Percentiles rank a stretch among this genome's conserved stretches.
Evolutionary conservation across 2,113 vertebrate genomes (phyloP).

Genomic region (Tretioscincus oriximinensis): DNA sequence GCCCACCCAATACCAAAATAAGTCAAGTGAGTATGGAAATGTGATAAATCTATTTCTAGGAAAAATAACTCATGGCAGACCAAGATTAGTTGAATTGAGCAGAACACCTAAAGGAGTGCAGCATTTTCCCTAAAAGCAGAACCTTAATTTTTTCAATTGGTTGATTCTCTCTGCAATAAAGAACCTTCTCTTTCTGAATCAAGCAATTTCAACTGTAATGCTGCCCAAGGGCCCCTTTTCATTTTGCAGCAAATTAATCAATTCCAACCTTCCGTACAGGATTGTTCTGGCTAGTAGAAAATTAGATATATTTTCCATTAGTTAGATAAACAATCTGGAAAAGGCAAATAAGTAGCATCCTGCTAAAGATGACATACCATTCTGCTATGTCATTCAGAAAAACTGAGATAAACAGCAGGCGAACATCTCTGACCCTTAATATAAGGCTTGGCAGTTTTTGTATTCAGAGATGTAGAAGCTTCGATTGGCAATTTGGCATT

Average conservation of each 20-base stretch:
- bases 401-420: constrained; percentile 5
- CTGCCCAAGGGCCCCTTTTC: not conserved
- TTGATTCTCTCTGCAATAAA: not conserved
- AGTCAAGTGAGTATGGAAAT: no score
- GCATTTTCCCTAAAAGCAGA: not conserved
- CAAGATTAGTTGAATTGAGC: not conserved
- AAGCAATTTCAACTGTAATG: not conserved
- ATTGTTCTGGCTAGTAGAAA: constrained; percentile 18
- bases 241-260: not conserved
- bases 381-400: not conserved
- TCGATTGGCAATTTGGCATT: not conserved
- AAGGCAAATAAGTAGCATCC: constrained; percentile 26
- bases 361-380: not conserved
- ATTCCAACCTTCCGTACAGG: not conserved
- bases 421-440: not conserved
- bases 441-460: not conserved
- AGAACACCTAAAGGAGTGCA: not conserved
- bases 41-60: no score
- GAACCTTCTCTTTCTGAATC: not conserved
- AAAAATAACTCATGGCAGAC: no score
- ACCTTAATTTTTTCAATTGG: not conserved
- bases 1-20: no score
- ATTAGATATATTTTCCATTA: constrained; percentile 32
- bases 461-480: not conserved
- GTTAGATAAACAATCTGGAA: constrained; percentile 12